phyloP scores from a whole-genome alignment of 2,888 invertebrate species.

The Andrena trimmerana region DNA sequence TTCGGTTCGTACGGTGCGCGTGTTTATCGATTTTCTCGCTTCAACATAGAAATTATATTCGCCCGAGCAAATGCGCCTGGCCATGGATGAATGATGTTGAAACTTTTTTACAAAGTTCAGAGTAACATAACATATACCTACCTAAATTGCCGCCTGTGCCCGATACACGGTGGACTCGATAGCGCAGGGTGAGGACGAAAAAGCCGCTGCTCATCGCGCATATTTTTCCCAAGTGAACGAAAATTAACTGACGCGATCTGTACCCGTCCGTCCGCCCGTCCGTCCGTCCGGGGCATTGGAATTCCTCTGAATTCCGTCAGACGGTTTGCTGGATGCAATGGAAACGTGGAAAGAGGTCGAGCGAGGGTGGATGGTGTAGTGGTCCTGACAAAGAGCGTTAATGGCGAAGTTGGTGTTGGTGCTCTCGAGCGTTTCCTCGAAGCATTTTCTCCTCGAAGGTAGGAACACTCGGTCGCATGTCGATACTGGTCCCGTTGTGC shows the following conservation, averaged over 20 bases:
- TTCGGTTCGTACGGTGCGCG: neutral
- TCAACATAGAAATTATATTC: slow-evolving; percentile 38
- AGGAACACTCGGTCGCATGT: slow-evolving; percentile 44
- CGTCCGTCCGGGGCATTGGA: neutral
- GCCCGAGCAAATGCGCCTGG: slow-evolving; percentile 17
- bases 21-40: slow-evolving; percentile 20
- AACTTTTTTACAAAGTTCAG: neutral
- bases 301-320: slow-evolving; percentile 38
- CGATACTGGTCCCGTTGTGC: slow-evolving; percentile 51
- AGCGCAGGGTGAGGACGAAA: neutral
- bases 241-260: slow-evolving; percentile 12
- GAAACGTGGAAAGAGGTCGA: slow-evolving; percentile 44
- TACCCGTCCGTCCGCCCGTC: neutral
- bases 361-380: slow-evolving; percentile 9
- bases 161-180: too few species aligned
- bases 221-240: slow-evolving; percentile 14
- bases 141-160: too few species aligned
- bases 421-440: slow-evolving; percentile 44
- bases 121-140: too few species aligned
- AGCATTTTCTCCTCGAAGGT: slow-evolving; percentile 38
- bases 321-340: slow-evolving; percentile 10
- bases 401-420: slow-evolving; percentile 49
- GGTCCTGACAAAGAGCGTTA: slow-evolving; percentile 52
- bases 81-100: neutral
- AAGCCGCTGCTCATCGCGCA: neutral